Percentiles rank a stretch among this genome's conserved stretches.
phyloP scores from a whole-genome alignment of 2,888 invertebrate species.

The Sympetrum striolatum region DNA sequence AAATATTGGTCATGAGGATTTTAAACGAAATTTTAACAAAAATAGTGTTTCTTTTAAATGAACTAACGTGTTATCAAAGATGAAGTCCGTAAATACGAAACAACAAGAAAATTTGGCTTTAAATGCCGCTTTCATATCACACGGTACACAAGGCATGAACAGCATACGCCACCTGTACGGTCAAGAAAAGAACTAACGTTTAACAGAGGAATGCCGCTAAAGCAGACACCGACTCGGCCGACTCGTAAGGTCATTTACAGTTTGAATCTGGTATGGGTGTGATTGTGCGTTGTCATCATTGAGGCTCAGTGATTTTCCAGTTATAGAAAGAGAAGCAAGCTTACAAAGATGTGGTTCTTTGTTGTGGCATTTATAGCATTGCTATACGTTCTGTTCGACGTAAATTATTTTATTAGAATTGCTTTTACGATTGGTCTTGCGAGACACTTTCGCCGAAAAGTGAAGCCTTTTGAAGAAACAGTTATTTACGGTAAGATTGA shows the following conservation, averaged over 20 bases:
- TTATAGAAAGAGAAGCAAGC: not conserved
- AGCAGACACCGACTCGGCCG: not conserved
- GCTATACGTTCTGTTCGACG: constrained; percentile 77
- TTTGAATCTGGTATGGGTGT: not conserved
- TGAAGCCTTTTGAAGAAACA: constrained; percentile 73
- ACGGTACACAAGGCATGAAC: too few relatives aligned
- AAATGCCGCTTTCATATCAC: too few relatives aligned
- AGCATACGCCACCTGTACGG: too few relatives aligned
- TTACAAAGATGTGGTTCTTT: not conserved
- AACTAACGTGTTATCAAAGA: too few relatives aligned
- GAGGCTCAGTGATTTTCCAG: not conserved
- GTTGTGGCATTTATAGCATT: constrained; percentile 54
- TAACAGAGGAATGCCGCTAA: not conserved
- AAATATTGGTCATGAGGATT: too few relatives aligned
- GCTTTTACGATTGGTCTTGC: constrained; percentile 74
- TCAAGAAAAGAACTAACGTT: too few relatives aligned
- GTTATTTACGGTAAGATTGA: constrained; percentile 74
- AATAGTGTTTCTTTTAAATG: too few relatives aligned
- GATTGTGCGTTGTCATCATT: not conserved
- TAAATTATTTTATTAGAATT: constrained; percentile 79
- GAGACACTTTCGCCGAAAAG: constrained; percentile 72
- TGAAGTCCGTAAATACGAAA: too few relatives aligned
- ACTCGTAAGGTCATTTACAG: not conserved
- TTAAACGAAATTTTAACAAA: too few relatives aligned
- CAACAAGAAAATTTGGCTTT: too few relatives aligned